These are phyloP conservation scores for Petrocephalus microphthalmus DNA, from an alignment of 2,113 vertebrate species.

Conservation along the genomic window DNA sequence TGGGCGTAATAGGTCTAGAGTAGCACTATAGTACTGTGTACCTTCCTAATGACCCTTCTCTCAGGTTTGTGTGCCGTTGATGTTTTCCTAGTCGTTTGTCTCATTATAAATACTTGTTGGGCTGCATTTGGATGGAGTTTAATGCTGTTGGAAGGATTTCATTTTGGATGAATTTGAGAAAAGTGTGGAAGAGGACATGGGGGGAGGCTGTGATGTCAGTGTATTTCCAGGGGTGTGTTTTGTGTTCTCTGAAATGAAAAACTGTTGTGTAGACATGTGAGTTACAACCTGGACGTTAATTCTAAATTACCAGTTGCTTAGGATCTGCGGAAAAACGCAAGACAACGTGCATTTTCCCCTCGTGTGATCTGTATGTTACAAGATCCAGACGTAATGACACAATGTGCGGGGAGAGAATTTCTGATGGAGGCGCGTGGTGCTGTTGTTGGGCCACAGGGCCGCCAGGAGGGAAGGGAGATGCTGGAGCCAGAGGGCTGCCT, in stretches of 20 bases:
- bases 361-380: background rate
- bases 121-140: background rate
- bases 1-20: background rate
- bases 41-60: background rate
- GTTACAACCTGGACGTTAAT: background rate
- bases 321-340: background rate
- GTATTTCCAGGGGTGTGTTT: background rate
- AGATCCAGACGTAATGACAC: background rate
- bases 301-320: background rate
- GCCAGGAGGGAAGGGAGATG: slow-evolving; percentile 70
- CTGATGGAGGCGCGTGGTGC: background rate
- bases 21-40: background rate
- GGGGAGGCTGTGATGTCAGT: background rate
- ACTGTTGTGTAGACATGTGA: background rate
- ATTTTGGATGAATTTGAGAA: background rate
- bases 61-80: background rate
- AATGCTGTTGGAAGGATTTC: background rate
- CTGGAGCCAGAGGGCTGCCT: slow-evolving; percentile 57
- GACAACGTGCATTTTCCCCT: background rate
- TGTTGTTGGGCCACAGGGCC: slow-evolving; percentile 56
- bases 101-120: background rate
- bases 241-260: background rate
- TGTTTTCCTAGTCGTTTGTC: background rate
- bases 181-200: background rate
- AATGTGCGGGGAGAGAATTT: background rate